Evolutionary conservation across 2,113 vertebrate species (phyloP).

Genomic region (Ovis canadensis): DNA sequence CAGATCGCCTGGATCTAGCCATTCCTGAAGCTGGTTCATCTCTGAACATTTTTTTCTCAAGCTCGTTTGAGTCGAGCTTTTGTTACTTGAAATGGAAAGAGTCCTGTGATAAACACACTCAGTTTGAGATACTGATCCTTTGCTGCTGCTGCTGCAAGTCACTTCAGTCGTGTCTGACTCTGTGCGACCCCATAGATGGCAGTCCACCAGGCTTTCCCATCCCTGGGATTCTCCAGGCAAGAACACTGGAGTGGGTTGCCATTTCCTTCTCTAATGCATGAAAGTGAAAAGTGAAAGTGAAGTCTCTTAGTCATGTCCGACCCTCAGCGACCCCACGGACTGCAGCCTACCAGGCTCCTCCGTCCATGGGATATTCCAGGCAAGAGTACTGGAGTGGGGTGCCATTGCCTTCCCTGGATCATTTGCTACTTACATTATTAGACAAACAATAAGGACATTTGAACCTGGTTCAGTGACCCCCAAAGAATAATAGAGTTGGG

Average conservation of each 20-base stretch:
- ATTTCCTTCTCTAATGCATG: too few species aligned
- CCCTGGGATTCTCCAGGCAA: too few species aligned
- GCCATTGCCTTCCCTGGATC: background rate
- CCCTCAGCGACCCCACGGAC: too few species aligned
- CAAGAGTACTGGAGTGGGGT: too few species aligned
- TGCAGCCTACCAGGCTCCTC: too few species aligned
- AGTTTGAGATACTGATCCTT: background rate
- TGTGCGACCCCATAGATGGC: rapidly evolving
- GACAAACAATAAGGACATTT: background rate
- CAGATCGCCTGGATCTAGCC: background rate
- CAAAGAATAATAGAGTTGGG: background rate
- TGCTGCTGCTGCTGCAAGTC: too few species aligned
- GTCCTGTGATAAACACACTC: background rate
- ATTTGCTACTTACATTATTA: background rate
- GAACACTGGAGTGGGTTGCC: too few species aligned
- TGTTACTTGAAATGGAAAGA: background rate
- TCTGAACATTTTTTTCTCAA: background rate
- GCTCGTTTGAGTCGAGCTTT: background rate
- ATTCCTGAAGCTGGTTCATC: background rate
- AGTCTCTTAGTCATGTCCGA: rapidly evolving
- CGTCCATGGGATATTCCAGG: too few species aligned
- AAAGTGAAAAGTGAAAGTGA: too few species aligned
- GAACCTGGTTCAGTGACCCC: background rate
- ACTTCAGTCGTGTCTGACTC: too few species aligned
- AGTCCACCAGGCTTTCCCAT: too few species aligned